Evolutionary conservation across 1,140 invertebrate genomes (phyloP).

Genomic region (Penaeus vannamei): DNA sequence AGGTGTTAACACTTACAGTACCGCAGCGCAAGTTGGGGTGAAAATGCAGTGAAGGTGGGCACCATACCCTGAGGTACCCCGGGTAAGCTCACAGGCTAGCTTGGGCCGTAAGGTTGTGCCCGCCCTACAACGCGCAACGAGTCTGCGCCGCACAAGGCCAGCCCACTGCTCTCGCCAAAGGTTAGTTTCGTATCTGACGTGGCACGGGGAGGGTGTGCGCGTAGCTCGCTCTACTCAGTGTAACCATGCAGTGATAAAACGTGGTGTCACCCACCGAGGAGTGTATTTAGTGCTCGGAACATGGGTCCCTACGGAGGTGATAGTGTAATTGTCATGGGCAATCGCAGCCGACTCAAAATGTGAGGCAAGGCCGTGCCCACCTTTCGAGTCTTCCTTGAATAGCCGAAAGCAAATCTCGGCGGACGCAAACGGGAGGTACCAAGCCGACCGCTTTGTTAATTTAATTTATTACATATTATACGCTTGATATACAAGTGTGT

Average conservation of each 20-base stretch:
- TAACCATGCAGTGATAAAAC: slow-evolving; percentile 53
- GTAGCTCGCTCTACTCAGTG: slow-evolving; percentile 38
- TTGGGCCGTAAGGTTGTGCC: slow-evolving; percentile 37
- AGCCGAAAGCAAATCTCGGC: slow-evolving; percentile 4
- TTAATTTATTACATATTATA: slow-evolving; percentile 36
- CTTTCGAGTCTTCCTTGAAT: neutral
- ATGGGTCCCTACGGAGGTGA: slow-evolving; percentile 44
- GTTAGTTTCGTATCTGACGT: slow-evolving; percentile 54
- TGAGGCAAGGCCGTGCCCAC: slow-evolving; percentile 3
- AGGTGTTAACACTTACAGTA: slow-evolving; percentile 51
- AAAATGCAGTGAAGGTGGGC: slow-evolving; percentile 47
- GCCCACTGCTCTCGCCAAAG: slow-evolving; percentile 43
- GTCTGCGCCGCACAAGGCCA: slow-evolving; percentile 46
- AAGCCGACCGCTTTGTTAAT: neutral
- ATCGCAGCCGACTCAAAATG: slow-evolving; percentile 54
- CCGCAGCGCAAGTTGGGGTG: slow-evolving; percentile 32
- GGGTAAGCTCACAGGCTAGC: slow-evolving; percentile 35
- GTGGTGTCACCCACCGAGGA: slow-evolving; percentile 13
- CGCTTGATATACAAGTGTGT: neutral
- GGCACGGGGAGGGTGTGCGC: slow-evolving; percentile 45
- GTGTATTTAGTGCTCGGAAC: slow-evolving; percentile 14
- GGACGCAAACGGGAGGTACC: neutral
- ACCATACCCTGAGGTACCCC: slow-evolving; percentile 47
- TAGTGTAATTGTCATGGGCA: slow-evolving; percentile 38
- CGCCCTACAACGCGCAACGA: slow-evolving; percentile 46